A percentile compares a stretch with the other conserved stretches of the same genome.
Evolutionary conservation across 2,888 invertebrate species (phyloP).

Genomic region (Monoplex corrugatus): DNA sequence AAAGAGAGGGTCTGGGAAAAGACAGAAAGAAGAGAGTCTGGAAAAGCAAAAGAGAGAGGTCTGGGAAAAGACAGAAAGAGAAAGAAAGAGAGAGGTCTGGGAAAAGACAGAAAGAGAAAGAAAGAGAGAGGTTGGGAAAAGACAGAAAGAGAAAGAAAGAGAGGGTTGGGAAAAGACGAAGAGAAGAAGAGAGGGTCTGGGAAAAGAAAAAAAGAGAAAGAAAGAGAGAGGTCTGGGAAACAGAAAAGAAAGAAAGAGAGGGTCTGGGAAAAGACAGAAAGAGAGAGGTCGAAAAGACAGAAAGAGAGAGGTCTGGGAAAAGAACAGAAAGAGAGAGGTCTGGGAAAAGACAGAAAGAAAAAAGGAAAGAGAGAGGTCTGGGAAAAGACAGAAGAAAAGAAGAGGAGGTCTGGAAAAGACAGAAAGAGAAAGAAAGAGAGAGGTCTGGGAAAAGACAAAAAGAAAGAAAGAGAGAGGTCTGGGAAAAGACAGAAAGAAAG

Average conservation of each 20-base stretch:
- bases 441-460: background rate
- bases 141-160: no score
- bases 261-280: background rate
- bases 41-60: no score
- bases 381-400: background rate
- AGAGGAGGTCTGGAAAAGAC: background rate
- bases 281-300: no score
- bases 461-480: background rate
- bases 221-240: background rate
- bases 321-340: background rate
- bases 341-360: background rate
- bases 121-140: no score
- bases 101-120: no score
- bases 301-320: slow-evolving; percentile 20
- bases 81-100: no score
- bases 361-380: no score
- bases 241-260: background rate
- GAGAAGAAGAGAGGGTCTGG: background rate
- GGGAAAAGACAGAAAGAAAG: background rate
- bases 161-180: background rate
- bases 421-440: slow-evolving; percentile 12
- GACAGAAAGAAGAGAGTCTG: no score
- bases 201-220: background rate
- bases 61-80: no score
- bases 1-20: no score